Conservation (phyloP, 1,140 invertebrate species). For the Meteorus sp. region DNA sequence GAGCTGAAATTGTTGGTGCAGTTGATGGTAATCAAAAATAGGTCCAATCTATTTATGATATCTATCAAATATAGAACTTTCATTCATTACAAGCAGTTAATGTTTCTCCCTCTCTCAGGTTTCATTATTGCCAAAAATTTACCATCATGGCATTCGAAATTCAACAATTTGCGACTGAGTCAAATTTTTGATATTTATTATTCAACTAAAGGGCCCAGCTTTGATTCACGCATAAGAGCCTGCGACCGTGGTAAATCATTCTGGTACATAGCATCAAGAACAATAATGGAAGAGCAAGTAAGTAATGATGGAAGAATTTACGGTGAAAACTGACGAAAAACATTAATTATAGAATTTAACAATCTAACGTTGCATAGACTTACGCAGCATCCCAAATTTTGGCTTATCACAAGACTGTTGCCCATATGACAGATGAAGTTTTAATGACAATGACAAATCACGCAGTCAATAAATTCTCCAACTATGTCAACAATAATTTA, state of each 20-base stretch:
- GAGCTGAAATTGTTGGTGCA: slow-evolving; percentile 67
- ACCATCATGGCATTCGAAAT: slow-evolving; percentile 56
- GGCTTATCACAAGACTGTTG: slow-evolving; percentile 35
- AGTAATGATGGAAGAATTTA: slow-evolving; percentile 11
- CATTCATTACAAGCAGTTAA: neutral
- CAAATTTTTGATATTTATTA: slow-evolving; percentile 74
- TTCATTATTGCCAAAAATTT: slow-evolving; percentile 64
- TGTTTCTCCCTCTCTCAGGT: slow-evolving; percentile 50
- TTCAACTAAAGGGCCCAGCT: slow-evolving; percentile 63
- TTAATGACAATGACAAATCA: slow-evolving; percentile 32
- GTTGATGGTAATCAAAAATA: slow-evolving; percentile 65
- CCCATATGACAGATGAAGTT: slow-evolving; percentile 35
- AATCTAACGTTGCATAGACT: slow-evolving; percentile 29
- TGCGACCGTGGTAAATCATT: slow-evolving; percentile 62
- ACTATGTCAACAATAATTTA: slow-evolving; percentile 35
- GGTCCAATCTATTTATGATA: neutral
- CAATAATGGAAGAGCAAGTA: slow-evolving; percentile 44
- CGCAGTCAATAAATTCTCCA: slow-evolving; percentile 33
- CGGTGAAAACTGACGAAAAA: neutral
- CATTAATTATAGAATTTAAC: slow-evolving; percentile 7
- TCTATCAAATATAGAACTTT: neutral
- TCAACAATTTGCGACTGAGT: slow-evolving; percentile 62
- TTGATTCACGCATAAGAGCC: slow-evolving; percentile 60
- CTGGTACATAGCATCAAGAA: slow-evolving; percentile 31
- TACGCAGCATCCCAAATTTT: slow-evolving; percentile 40